phyloP scores from a whole-genome alignment of 2,113 vertebrate genomes.

The Nasalis larvatus region DNA sequence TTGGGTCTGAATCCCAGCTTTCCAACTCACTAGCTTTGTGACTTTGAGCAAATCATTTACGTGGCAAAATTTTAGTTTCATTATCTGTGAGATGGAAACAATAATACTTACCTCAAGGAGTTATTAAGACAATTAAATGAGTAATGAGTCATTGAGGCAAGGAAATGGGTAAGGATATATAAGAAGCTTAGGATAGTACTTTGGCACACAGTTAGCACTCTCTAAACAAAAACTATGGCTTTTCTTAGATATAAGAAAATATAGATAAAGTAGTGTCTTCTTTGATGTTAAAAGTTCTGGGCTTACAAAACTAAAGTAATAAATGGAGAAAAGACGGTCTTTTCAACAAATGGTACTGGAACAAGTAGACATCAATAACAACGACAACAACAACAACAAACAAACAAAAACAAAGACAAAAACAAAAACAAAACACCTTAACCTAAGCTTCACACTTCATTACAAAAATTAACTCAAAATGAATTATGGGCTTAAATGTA shows the following conservation, averaged over 20 bases:
- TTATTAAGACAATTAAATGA: neutral
- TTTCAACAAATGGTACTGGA: neutral
- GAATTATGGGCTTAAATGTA: neutral
- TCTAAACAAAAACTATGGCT: neutral
- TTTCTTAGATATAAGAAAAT: neutral
- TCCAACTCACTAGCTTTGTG: neutral
- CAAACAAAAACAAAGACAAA: neutral
- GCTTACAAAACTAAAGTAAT: slow-evolving; percentile 8
- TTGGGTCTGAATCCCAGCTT: neutral
- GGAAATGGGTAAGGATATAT: neutral
- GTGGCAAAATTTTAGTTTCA: neutral
- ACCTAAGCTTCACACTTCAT: neutral
- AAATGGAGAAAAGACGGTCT: neutral
- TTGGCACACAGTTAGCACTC: neutral
- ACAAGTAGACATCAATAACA: neutral
- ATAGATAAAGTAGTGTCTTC: neutral
- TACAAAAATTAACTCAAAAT: neutral
- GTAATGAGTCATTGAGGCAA: neutral
- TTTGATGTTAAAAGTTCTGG: neutral
- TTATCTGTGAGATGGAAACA: neutral
- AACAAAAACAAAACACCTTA: neutral
- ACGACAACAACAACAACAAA: neutral
- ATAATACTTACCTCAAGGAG: neutral
- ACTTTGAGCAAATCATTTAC: slow-evolving; percentile 15
- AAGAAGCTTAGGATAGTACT: neutral